These are phyloP conservation scores for Drosophila antonietae DNA, from an alignment of 2,888 invertebrate species.

Conservation along the genomic window DNA sequence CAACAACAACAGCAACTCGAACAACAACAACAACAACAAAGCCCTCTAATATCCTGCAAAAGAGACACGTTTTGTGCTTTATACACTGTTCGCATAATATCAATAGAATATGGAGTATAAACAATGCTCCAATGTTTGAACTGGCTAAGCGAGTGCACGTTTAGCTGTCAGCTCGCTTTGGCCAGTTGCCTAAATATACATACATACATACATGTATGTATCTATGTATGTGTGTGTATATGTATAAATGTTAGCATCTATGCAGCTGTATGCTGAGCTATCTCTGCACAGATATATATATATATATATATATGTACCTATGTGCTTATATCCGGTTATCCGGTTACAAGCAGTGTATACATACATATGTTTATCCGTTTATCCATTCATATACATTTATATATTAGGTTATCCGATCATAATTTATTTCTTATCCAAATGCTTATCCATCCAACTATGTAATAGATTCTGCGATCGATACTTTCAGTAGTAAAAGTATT, in stretches of 20 bases:
- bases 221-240: background rate
- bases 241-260: no score
- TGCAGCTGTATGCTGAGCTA: background rate
- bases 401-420: background rate
- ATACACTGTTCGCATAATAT: background rate
- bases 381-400: background rate
- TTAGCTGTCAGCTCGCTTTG: background rate
- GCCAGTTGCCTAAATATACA: background rate
- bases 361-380: background rate
- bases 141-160: background rate
- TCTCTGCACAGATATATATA: background rate
- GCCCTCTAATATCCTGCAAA: slow-evolving; percentile 3
- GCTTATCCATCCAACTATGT: no score
- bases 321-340: background rate
- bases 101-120: slow-evolving; percentile 1
- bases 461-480: no score
- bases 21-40: slow-evolving; percentile 17
- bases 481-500: no score
- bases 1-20: slow-evolving; percentile 11
- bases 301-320: background rate
- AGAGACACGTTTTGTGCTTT: slow-evolving; percentile 3
- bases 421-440: no score
- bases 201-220: no score
- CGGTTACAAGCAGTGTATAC: background rate
- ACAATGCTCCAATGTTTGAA: background rate